phyloP scores from a whole-genome alignment of 2,888 invertebrate species.

The Pardosa pseudoannulata region DNA sequence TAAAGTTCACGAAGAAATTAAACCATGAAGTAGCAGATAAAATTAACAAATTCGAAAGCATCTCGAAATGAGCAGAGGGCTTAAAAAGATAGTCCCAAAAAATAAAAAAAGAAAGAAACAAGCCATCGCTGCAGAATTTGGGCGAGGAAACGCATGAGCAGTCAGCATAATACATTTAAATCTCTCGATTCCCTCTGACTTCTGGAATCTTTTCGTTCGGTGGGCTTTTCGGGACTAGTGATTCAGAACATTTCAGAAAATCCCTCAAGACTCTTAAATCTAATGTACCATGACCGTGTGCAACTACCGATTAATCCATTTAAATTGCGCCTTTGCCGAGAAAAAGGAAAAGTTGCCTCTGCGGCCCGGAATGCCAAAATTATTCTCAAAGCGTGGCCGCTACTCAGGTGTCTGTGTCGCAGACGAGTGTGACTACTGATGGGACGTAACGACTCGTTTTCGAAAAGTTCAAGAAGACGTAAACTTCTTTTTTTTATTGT shows the following conservation, averaged over 20 bases:
- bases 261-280: neutral
- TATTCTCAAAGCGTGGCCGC: neutral
- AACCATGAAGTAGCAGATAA: too few species aligned
- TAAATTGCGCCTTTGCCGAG: neutral
- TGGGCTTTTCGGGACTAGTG: neutral
- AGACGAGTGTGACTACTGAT: neutral
- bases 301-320: constrained; percentile 6
- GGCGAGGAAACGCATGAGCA: neutral
- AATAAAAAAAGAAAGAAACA: neutral
- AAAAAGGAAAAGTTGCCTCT: neutral
- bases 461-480: too few species aligned
- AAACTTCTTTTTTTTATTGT: too few species aligned
- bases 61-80: too few species aligned
- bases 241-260: constrained; percentile 6
- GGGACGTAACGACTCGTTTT: too few species aligned
- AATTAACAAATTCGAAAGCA: too few species aligned
- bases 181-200: neutral
- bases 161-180: neutral
- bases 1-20: too few species aligned
- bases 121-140: too few species aligned
- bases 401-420: neutral
- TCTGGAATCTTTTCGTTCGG: neutral
- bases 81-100: too few species aligned
- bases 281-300: neutral
- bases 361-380: neutral